Conservation (phyloP, 1,140 invertebrate genomes). For the Leptinotarsa undecemlineata region DNA sequence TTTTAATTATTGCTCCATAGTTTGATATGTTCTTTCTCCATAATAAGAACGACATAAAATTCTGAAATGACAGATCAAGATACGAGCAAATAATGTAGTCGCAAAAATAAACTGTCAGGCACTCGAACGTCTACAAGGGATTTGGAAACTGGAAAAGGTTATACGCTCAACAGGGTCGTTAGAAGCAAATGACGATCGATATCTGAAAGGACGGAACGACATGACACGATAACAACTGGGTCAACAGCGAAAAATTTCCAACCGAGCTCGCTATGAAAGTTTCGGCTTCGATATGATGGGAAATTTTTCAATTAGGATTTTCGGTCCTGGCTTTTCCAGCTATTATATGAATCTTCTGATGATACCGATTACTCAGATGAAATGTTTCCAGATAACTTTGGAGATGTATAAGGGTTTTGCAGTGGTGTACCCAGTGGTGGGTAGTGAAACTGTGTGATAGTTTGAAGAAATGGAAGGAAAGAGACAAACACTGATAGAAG, state of each 20-base stretch:
- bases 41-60: too few relatives aligned
- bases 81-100: neutral
- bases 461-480: too few relatives aligned
- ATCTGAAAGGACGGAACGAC: slow-evolving; percentile 15
- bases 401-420: too few relatives aligned
- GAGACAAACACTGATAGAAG: too few relatives aligned
- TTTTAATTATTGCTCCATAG: too few relatives aligned
- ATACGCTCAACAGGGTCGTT: slow-evolving; percentile 13
- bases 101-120: neutral
- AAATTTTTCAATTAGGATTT: neutral
- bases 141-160: slow-evolving; percentile 2
- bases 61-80: too few relatives aligned
- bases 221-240: slow-evolving; percentile 18
- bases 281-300: neutral
- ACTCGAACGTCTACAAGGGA: neutral
- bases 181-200: slow-evolving; percentile 14
- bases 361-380: too few relatives aligned
- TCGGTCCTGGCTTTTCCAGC: neutral
- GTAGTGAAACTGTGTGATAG: too few relatives aligned
- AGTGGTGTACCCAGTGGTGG: too few relatives aligned
- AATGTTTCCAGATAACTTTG: too few relatives aligned
- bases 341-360: too few relatives aligned
- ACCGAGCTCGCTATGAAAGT: neutral
- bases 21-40: too few relatives aligned
- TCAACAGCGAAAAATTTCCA: slow-evolving; percentile 2